Base-by-base conservation (phyloP, 1,140 invertebrate genomes). In the Drosophila sucinea region DNA sequence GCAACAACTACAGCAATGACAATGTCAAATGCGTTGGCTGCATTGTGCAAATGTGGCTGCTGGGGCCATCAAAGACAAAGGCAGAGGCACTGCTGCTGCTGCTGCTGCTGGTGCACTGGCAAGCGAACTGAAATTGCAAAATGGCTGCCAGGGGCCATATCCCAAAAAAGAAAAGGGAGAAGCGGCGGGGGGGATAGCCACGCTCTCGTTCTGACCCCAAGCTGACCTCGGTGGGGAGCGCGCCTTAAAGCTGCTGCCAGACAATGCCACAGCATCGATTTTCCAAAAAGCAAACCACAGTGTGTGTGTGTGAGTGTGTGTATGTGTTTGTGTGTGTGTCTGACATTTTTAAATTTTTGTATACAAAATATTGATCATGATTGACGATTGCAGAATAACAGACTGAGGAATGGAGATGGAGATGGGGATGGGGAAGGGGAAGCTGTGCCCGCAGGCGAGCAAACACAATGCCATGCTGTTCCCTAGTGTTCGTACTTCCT, bases 311-410 rank as follows among this genome's bases (percentile, higher is more conserved):
- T 64, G 33, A 35, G 44, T 51, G 58, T 66, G 68, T 40, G 63
- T 57, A 29, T 78, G 65, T 79, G 67, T 54, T 62, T 74, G 63
- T 73, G 44, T n/a, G 41, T 61, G 30, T 41, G 54, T 56, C 68
- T 75, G 75, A 71, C 76, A 77, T 89, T 81, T 71, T 73, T 80
- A 51, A 51, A 84, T 80, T 84, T 60, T 77, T 69, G 60, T 70
- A 70, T 72, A 84, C 84, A 67, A 87, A 87, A 89, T 79, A 87
- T 87, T 89, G 84, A 87, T 80, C 85, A 83, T 68, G 73, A 73
- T 71, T 79, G 83, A 70, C 70, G 76, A 79, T 77, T 70, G 79
- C 55, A 41, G 54, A 56, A 51, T 62, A 58, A 67, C 56, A 60
- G 41, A 44, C 41, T 23, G 33, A 27, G 64, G 25, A 54, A 8